Base-by-base conservation (phyloP, 2,113 vertebrate species). In the Carettochelys insculpta region DNA sequence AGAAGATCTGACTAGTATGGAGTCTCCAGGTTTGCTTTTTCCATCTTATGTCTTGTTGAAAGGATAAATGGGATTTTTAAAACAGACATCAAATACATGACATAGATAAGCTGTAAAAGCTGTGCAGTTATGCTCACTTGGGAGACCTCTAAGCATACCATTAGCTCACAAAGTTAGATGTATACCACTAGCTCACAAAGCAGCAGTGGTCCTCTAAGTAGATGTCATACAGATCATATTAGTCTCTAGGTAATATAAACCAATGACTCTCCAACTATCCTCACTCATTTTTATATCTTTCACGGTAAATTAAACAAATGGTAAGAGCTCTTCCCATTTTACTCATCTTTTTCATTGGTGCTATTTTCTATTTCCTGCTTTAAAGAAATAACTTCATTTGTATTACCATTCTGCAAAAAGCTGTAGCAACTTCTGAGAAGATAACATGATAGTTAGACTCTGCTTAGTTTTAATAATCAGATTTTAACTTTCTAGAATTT, bases 121-220 rank as follows among this genome's bases (percentile, higher is more conserved):
- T 77, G 29, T 83, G 41, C 78, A 10, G 90, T 95, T 95, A 94
- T 90, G 90, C 27, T 87, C 77, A 90, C 96, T 91, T 95, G 45
- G 52, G 96, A 95, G 96, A 94, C 89, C 75, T 95, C 77, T 92
- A 96, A 95, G 95, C 94, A 97, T 92, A 95, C 93, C 94, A 92
- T 96, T 93, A 95, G 84, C 91, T 94, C 80, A n/a, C 54, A 92
- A 92, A 91, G 91, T n/a, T n/a, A n/a, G n/a, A n/a, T n/a, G n/a
- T n/a, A n/a, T n/a, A n/a, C n/a, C n/a, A n/a, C n/a, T n/a, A n/a
- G 84, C 92, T 94, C 82, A n/a, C 58, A 92, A 92, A 91, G 91
- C 86, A 90, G 90, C 95, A 90, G 90, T 90, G 81, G 92, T 93
- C 93, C 92, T 93, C 89, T 93, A 95, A 96, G 93, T 84, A 93